These are phyloP conservation scores for Epizoanthus ramosus DNA, from an alignment of 92 coral and sea anemone genomes.

Conservation along the genomic window DNA sequence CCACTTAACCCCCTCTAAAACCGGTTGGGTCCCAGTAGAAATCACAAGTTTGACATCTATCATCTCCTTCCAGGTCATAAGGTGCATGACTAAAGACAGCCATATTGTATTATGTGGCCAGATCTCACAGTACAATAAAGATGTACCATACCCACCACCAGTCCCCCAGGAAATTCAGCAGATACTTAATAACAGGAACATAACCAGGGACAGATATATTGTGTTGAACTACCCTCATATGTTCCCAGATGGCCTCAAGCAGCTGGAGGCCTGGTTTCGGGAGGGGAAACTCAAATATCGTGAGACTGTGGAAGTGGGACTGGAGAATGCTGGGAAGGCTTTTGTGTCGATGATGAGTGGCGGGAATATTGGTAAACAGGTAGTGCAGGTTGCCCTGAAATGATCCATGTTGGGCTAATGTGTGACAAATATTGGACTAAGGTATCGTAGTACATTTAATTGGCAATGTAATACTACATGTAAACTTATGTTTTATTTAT, in stretches of 20 bases:
- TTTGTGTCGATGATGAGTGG: conserved; percentile 90
- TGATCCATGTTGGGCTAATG: conserved; percentile 37
- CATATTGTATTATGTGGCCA: conserved; percentile 90
- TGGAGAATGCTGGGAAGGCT: conserved; percentile 83
- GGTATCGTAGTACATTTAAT: too few species aligned
- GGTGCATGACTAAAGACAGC: conserved; percentile 77
- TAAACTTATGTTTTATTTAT: too few species aligned
- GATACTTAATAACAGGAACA: conserved; percentile 51
- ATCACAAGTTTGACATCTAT: too few species aligned
- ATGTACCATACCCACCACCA: conserved; percentile 77
- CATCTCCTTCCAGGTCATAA: conserved; percentile 64
- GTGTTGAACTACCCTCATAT: conserved; percentile 58
- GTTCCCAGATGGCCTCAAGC: conserved; percentile 62
- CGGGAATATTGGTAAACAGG: conserved; percentile 85
- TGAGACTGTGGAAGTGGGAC: conserved; percentile 82
- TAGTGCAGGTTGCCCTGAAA: conserved; percentile 65
- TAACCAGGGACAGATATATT: conserved; percentile 78
- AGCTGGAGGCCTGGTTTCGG: conserved; percentile 76
- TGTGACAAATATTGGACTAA: background rate
- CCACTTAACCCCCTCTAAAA: too few species aligned
- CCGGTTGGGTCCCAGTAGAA: too few species aligned
- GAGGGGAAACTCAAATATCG: conserved; percentile 82
- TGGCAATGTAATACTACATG: too few species aligned
- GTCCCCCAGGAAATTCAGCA: conserved; percentile 67
- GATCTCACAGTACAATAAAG: conserved; percentile 85